These are phyloP conservation scores for Dasypolia templi DNA, from an alignment of 2,888 invertebrate species.

Conservation along the genomic window DNA sequence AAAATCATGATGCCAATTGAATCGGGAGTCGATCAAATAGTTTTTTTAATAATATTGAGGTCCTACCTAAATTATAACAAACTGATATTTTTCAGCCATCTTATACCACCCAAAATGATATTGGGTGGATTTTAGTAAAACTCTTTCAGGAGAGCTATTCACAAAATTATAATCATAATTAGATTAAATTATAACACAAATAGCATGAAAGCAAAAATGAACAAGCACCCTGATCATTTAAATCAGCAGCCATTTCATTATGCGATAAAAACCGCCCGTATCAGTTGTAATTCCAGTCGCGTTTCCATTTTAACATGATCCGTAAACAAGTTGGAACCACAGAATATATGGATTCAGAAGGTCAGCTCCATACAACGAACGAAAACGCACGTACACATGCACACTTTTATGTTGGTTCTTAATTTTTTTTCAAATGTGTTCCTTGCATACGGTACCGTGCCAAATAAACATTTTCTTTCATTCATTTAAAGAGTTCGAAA, in stretches of 20 bases:
- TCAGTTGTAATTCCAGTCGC: slow-evolving; percentile 54
- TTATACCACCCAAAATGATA: neutral
- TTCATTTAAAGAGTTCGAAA: too few species aligned
- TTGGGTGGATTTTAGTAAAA: neutral
- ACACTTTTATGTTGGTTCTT: too few species aligned
- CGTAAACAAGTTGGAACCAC: slow-evolving; percentile 50
- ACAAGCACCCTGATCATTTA: slow-evolving; percentile 42
- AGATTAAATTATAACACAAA: neutral
- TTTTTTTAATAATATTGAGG: too few species aligned
- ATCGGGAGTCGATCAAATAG: too few species aligned
- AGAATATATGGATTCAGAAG: slow-evolving; percentile 19
- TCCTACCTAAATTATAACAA: too few species aligned
- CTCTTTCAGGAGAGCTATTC: neutral
- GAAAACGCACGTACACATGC: neutral
- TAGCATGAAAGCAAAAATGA: slow-evolving; percentile 1
- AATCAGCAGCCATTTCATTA: slow-evolving; percentile 61
- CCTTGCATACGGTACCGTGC: too few species aligned
- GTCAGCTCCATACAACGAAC: neutral
- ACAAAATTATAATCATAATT: neutral
- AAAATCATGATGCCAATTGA: neutral
- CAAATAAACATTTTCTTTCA: too few species aligned
- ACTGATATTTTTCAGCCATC: too few species aligned
- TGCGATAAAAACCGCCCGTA: slow-evolving; percentile 58
- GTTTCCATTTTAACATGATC: slow-evolving; percentile 55
- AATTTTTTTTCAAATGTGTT: too few species aligned